Evolutionary conservation across 2,797 vertebrate species (phyloP), one percentile per base, ranked within the genome.

Genomic region (Erithacus rubecula): DNA sequence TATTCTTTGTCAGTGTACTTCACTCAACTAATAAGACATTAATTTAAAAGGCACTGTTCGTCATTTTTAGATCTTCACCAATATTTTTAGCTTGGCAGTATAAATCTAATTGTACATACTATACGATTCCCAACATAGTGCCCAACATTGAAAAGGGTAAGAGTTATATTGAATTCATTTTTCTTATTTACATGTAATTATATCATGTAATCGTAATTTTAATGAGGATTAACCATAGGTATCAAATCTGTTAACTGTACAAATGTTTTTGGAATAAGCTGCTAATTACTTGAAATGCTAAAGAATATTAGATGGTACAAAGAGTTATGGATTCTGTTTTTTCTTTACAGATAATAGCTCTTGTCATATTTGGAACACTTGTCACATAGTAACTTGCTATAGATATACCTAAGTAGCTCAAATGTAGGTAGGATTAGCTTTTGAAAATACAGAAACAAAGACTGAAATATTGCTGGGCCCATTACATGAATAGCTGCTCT

Each of bases 1-100:
- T 98, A 97, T 98, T 98, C 98, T 99, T 98, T 99, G 98, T 99
- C 98, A 98, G 98, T 96, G 96, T 97, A 97, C 98, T 98, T 98
- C 98, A 98, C 98, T 98, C 98, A 98, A 98, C 98, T 98, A 98
- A 98, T 98, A 98, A 98, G 98, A 98, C 97, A 98, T 98, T 98
- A 98, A 98, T 98, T 98, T 98, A 97, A 98, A 98, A 98, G 98
- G 97, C 97, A 98, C 98, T 98, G 98, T 98, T 98, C 98, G 96
- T 98, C 98, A 98, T 98, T 98, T 98, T 98, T 97, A 98, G 97
- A 97, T 98, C 98, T 97, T 97, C 97, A 98, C 97, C 97, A 97
- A 98, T 97, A 98, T 98, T 98, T 98, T 98, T 98, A 98, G 97
- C 97, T 97, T 97, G 96, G 97, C 97, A 97, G 97, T 97, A 96